These are phyloP conservation scores for Nemotelus pantherinus DNA, from an alignment of 2,888 invertebrate species.

Conservation along the genomic window DNA sequence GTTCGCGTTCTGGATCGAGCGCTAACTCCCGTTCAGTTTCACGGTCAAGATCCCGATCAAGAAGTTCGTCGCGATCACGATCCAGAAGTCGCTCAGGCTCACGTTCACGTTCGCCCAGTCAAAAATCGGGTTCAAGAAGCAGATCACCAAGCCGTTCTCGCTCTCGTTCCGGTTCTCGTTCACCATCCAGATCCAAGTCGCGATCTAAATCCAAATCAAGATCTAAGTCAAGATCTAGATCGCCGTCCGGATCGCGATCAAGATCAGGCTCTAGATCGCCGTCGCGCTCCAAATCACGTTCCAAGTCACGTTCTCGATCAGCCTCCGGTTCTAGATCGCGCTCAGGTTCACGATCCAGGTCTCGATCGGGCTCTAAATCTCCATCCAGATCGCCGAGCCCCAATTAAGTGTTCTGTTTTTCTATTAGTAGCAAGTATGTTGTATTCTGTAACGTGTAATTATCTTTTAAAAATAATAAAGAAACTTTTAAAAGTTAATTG, in stretches of 20 bases:
- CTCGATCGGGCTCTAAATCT: slow-evolving; percentile 38
- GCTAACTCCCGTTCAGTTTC: slow-evolving; percentile 63
- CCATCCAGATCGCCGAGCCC: slow-evolving; percentile 39
- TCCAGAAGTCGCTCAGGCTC: slow-evolving; percentile 53
- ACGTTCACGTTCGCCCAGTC: neutral
- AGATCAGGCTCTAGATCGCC: slow-evolving; percentile 53
- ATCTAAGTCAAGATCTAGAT: slow-evolving; percentile 52
- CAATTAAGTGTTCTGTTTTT: neutral
- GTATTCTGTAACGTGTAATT: neutral
- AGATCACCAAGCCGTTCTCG: slow-evolving; percentile 56
- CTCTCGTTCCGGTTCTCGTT: slow-evolving; percentile 44
- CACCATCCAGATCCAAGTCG: slow-evolving; percentile 45
- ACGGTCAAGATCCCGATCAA: slow-evolving; percentile 54
- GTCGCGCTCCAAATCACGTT: slow-evolving; percentile 50
- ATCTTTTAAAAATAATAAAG: too few species aligned
- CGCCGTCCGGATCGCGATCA: slow-evolving; percentile 60
- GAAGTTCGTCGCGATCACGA: slow-evolving; percentile 63
- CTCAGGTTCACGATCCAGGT: slow-evolving; percentile 58
- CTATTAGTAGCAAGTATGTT: neutral
- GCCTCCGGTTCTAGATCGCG: slow-evolving; percentile 57
- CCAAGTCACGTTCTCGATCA: slow-evolving; percentile 54
- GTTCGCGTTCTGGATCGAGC: slow-evolving; percentile 60
- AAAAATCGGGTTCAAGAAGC: slow-evolving; percentile 50
- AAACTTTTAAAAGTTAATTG: too few species aligned
- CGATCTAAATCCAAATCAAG: slow-evolving; percentile 58